These are phyloP conservation scores for Cricetomys ansorgei DNA, from an alignment of 2,113 vertebrate genomes.

Conservation along the genomic window DNA sequence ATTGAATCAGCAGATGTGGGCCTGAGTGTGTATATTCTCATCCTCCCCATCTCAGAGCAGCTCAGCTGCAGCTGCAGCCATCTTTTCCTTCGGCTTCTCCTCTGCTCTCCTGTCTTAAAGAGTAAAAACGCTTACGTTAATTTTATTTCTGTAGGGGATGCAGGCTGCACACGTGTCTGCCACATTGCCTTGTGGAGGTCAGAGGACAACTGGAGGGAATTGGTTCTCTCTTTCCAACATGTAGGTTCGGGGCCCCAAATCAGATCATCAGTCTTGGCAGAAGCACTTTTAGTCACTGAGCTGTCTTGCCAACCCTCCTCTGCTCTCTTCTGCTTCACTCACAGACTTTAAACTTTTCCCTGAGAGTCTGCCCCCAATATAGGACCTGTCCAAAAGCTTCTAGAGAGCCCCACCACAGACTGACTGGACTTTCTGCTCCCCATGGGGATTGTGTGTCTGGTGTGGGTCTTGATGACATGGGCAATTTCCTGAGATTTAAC, in stretches of 20 bases:
- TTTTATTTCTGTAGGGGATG: not conserved
- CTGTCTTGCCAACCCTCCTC: not conserved
- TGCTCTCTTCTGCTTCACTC: not conserved
- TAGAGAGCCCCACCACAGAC: not conserved
- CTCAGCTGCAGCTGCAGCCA: not conserved
- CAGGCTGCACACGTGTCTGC: not conserved
- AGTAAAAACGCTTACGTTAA: too few relatives aligned
- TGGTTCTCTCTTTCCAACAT: not conserved
- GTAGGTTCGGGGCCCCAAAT: too few relatives aligned
- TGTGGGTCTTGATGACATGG: not conserved
- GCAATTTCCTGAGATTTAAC: not conserved
- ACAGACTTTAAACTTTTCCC: not conserved
- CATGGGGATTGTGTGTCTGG: not conserved
- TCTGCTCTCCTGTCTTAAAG: not conserved
- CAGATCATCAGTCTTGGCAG: too few relatives aligned
- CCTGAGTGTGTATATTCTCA: not conserved
- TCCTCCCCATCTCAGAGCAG: not conserved
- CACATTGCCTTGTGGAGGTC: not conserved
- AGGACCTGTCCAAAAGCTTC: not conserved
- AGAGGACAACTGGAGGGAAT: not conserved
- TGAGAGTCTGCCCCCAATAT: not conserved
- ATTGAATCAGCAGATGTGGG: not conserved
- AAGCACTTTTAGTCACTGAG: not conserved
- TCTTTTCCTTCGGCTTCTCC: not conserved
- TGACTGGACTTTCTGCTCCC: not conserved